phyloP scores from a whole-genome alignment of 2,113 vertebrate genomes.

The Tragelaphus buxtoni region DNA sequence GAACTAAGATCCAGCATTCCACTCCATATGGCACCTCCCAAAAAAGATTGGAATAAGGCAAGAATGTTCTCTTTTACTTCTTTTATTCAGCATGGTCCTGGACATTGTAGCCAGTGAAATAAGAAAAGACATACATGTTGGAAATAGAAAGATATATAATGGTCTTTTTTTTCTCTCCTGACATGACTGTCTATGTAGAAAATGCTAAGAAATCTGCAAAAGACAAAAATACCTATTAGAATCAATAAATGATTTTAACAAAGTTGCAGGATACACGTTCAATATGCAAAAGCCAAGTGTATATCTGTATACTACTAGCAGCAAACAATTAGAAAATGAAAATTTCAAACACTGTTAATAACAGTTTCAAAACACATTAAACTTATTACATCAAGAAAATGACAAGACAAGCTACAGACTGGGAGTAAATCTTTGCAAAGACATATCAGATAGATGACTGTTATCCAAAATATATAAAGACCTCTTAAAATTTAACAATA shows the following conservation, averaged over 20 bases:
- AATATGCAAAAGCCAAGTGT: not conserved
- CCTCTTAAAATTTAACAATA: not conserved
- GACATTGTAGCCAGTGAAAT: not conserved
- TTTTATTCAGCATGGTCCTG: not conserved
- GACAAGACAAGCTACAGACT: not conserved
- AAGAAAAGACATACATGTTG: not conserved
- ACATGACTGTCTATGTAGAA: not conserved
- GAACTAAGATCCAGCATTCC: not conserved
- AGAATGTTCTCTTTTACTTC: not conserved
- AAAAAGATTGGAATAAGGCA: not conserved
- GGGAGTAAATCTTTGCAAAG: not conserved
- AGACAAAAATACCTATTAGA: not conserved
- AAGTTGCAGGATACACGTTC: not conserved
- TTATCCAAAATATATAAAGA: not conserved
- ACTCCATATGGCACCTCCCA: not conserved
- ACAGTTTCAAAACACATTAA: not conserved
- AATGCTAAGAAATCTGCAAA: not conserved
- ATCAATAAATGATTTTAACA: not conserved
- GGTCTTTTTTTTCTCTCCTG: not conserved
- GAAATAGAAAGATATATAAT: not conserved
- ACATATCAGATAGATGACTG: not conserved
- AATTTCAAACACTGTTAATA: not conserved
- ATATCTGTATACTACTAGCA: not conserved
- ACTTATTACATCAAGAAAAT: not conserved
- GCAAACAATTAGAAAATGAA: not conserved